Conservation (phyloP, 2,888 invertebrate species). For the Pollenia amentaria region DNA sequence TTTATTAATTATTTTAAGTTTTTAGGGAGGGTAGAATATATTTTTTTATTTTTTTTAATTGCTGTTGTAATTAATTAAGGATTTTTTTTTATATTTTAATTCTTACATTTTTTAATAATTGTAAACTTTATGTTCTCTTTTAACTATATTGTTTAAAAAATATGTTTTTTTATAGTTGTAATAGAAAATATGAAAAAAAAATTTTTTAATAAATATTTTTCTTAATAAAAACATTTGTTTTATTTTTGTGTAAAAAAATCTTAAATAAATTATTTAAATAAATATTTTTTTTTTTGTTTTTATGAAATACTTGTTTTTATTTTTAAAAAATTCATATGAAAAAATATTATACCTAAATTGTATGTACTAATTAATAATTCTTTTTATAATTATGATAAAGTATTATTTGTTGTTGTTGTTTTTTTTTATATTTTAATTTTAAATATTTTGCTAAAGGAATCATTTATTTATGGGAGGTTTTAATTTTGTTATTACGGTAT, state of each 20-base stretch:
- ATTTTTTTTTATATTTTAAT: constrained; percentile 49
- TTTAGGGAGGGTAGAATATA: constrained; percentile 48
- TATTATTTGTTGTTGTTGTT: constrained; percentile 75
- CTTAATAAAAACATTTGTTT: constrained; percentile 47
- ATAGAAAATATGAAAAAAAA: constrained; percentile 77
- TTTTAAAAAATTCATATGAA: constrained; percentile 77
- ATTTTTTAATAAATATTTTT: constrained; percentile 50
- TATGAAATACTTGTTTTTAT: constrained; percentile 52
- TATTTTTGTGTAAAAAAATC: constrained; percentile 63
- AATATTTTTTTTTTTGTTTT: constrained; percentile 48
- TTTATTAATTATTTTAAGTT: constrained; percentile 36
- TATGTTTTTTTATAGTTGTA: constrained; percentile 62
- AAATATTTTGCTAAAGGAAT: constrained; percentile 85
- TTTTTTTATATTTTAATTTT: constrained; percentile 73
- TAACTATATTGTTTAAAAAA: constrained; percentile 62
- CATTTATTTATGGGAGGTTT: constrained; percentile 80
- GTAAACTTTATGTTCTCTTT: constrained; percentile 48
- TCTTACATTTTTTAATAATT: constrained; percentile 47
- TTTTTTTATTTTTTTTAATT: constrained; percentile 57
- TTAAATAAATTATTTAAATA: constrained; percentile 69
- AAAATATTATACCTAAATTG: constrained; percentile 73
- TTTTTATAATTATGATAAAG: constrained; percentile 70
- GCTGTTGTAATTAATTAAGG: constrained; percentile 64
- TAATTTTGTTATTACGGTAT: constrained; percentile 74
- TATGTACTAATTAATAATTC: constrained; percentile 69